A percentile compares a stretch with the other conserved stretches of the same genome.
Conservation (phyloP, 2,113 vertebrate genomes). For the Eulacestoma nigropectus region DNA sequence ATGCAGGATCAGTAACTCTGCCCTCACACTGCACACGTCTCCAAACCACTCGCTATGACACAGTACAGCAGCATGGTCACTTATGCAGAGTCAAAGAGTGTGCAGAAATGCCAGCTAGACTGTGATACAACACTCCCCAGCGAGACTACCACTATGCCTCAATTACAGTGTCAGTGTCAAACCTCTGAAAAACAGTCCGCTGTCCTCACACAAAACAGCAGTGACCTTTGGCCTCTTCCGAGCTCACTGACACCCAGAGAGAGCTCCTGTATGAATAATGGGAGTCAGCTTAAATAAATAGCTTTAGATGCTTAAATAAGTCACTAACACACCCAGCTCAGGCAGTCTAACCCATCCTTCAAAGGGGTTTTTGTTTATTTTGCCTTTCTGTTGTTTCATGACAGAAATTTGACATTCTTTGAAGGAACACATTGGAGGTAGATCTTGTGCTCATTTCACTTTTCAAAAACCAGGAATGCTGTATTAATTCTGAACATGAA, state of each 20-base stretch:
- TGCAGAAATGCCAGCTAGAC: not conserved
- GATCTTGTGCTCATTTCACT: not conserved
- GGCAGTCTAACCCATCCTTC: not conserved
- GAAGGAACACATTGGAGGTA: not conserved
- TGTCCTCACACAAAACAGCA: not conserved
- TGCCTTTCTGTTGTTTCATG: not conserved
- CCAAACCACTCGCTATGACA: not conserved
- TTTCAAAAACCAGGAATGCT: not conserved
- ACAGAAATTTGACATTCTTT: not conserved
- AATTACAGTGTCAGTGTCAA: not conserved
- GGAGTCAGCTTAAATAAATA: not conserved
- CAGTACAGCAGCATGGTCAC: rapidly evolving
- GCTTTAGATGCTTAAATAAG: not conserved
- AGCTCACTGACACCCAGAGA: not conserved
- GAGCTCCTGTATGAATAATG: not conserved
- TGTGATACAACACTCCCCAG: not conserved
- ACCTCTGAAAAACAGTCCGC: not conserved
- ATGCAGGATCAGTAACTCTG: not conserved
- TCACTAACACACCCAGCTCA: not conserved
- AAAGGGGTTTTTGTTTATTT: not conserved
- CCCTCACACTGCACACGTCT: not conserved
- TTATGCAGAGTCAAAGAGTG: not conserved
- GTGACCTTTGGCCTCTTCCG: not conserved
- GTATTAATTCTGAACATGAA: not conserved
- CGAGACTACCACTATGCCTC: not conserved